Conservation (phyloP, 2,888 invertebrate species). For the Tachina grossa region DNA sequence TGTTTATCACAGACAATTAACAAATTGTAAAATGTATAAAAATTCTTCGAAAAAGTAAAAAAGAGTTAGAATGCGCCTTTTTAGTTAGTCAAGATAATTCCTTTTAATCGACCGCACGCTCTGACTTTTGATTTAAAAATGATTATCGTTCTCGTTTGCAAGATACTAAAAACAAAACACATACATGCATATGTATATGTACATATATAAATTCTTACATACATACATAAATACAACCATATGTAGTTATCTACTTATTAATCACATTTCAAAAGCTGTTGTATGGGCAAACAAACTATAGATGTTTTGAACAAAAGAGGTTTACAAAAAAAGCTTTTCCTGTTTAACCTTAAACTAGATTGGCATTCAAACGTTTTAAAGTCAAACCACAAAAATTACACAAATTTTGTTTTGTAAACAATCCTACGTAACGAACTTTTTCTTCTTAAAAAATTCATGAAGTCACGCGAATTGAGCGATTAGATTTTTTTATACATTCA, state of each 20-base stretch:
- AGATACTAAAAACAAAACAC: constrained; percentile 32
- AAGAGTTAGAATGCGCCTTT: neutral
- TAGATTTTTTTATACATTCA: neutral
- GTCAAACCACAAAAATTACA: neutral
- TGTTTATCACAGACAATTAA: constrained; percentile 46
- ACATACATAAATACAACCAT: no score
- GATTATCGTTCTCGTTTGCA: constrained; percentile 34
- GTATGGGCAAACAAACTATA: neutral
- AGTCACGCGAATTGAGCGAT: constrained; percentile 48
- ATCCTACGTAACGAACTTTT: neutral
- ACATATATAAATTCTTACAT: no score
- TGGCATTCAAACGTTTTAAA: constrained; percentile 6
- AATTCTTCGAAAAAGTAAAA: neutral
- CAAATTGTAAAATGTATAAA: neutral
- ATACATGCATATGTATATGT: neutral
- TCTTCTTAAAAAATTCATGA: neutral
- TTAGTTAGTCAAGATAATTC: constrained; percentile 12
- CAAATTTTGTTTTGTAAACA: constrained; percentile 21
- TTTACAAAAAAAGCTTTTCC: constrained; percentile 56
- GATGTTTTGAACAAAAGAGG: neutral
- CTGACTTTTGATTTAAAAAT: constrained; percentile 51
- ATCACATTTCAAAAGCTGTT: constrained; percentile 36
- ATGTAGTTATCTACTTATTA: neutral
- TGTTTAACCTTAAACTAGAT: constrained; percentile 64
- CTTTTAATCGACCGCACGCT: constrained; percentile 49